phyloP scores from a whole-genome alignment of 1,140 invertebrate species.

The Maconellicoccus hirsutus region DNA sequence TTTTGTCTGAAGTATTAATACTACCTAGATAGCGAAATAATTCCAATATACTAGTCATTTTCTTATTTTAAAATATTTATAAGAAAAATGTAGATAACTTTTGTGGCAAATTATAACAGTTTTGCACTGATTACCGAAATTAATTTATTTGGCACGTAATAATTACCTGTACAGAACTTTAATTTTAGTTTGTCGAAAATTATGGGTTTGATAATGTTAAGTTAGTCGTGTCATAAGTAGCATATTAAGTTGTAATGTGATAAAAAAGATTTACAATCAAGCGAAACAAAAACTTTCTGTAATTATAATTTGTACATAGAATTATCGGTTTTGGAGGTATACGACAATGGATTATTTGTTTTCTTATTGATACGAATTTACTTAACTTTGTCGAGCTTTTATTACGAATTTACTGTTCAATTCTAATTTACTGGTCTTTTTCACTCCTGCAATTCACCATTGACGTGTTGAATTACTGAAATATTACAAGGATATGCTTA shows the following conservation, averaged over 20 bases:
- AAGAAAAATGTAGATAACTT: not conserved
- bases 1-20: no score
- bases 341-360: no score
- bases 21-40: not conserved
- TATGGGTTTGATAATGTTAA: not conserved
- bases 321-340: not conserved
- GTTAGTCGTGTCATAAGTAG: not conserved
- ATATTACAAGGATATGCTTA: no score
- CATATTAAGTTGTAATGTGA: constrained; percentile 5
- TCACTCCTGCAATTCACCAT: no score
- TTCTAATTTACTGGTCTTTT: no score
- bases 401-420: no score
- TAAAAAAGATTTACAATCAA: constrained; percentile 2
- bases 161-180: not conserved
- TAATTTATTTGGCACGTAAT: not conserved
- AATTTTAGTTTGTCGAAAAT: not conserved
- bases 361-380: no score
- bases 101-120: not conserved
- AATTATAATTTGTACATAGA: not conserved
- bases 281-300: constrained; percentile 2
- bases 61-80: not conserved
- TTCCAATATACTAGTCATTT: not conserved
- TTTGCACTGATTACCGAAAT: not conserved
- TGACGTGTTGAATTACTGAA: no score
- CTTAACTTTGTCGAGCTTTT: no score